Evolutionary conservation across 2,797 vertebrate genomes (phyloP), one percentile per base, ranked within the genome.

Genomic region (Danionella dracula): DNA sequence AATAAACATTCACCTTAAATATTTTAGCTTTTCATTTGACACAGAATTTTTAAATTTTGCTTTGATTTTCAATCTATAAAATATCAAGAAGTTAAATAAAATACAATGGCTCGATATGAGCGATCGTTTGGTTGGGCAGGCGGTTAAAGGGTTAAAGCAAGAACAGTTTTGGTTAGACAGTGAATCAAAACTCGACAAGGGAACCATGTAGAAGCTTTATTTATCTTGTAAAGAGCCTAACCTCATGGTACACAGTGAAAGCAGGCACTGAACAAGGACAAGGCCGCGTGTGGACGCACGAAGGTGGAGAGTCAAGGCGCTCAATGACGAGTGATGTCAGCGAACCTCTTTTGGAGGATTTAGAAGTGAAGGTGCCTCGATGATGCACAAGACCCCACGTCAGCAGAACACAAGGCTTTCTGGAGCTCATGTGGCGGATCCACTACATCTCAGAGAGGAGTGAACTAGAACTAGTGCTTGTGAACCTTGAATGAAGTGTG

Each of bases 351-450:
- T n/a, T n/a, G n/a, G n/a, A n/a, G n/a, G n/a, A n/a, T n/a, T n/a
- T n/a, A n/a, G n/a, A n/a, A n/a, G n/a, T n/a, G n/a, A n/a, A n/a
- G n/a, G n/a, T n/a, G n/a, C n/a, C n/a, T n/a, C n/a, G n/a, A n/a
- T n/a, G n/a, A n/a, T n/a, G n/a, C n/a, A 60, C 59, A 42, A 42
- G 60, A 62, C 66, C 38, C 44, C 15, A 51, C 35, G 56, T 62
- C 59, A 40, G 53, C 21, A 42, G 63, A 16, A n/a, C n/a, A n/a
- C n/a, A n/a, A n/a, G n/a, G 20, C 44, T 55, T 29, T 12, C 19
- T 44, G 67, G 49, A 42, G 12, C 44, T 20, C 50, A 21, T 41
- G 67, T 54, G 63, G 37, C 21, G 31, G 60, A n/a, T n/a, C n/a
- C n/a, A n/a, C n/a, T n/a, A n/a, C n/a, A n/a, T n/a, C n/a, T n/a